Percentiles rank a stretch among this genome's conserved stretches.
phyloP scores from a whole-genome alignment of 1,140 invertebrate genomes.

The Drosophila pseudoananassae region DNA sequence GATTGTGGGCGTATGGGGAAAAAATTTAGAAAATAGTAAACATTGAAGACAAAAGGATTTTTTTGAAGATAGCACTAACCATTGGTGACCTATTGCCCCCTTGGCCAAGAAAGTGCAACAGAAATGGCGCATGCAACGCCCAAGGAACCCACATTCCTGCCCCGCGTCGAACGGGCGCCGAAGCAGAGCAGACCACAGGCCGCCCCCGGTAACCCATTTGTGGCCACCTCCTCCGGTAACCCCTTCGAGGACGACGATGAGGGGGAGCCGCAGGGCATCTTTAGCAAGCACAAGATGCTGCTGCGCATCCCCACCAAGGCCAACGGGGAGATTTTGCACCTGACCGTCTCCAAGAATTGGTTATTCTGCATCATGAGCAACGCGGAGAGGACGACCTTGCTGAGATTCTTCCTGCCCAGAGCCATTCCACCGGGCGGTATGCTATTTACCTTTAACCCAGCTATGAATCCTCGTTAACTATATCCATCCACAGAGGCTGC shows the following conservation, averaged over 20 bases:
- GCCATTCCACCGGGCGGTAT: conserved; percentile 91
- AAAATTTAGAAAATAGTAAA: background rate
- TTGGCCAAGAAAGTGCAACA: background rate
- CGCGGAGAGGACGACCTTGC: conserved; percentile 90
- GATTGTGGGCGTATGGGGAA: background rate
- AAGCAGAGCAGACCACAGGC: background rate
- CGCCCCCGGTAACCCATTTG: background rate
- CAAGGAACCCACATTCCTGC: conserved; percentile 62
- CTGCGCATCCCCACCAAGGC: conserved; percentile 89
- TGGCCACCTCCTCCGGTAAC: conserved; percentile 52
- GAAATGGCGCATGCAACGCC: conserved; percentile 55
- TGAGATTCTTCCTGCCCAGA: conserved; percentile 92
- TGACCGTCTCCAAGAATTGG: conserved; percentile 92
- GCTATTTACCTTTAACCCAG: background rate
- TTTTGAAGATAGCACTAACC: background rate
- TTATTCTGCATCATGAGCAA: conserved; percentile 94
- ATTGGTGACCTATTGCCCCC: background rate
- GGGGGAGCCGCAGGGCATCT: conserved; percentile 89
- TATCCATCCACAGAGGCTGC: conserved; percentile 85
- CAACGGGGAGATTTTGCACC: conserved; percentile 88
- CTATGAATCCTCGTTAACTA: background rate
- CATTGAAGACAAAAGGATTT: background rate
- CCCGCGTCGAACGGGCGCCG: conserved; percentile 36
- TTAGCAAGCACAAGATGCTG: conserved; percentile 91
- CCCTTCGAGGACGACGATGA: conserved; percentile 85